These are phyloP conservation scores for Brotula barbata DNA, from an alignment of 2,797 vertebrate species.

Conservation along the genomic window DNA sequence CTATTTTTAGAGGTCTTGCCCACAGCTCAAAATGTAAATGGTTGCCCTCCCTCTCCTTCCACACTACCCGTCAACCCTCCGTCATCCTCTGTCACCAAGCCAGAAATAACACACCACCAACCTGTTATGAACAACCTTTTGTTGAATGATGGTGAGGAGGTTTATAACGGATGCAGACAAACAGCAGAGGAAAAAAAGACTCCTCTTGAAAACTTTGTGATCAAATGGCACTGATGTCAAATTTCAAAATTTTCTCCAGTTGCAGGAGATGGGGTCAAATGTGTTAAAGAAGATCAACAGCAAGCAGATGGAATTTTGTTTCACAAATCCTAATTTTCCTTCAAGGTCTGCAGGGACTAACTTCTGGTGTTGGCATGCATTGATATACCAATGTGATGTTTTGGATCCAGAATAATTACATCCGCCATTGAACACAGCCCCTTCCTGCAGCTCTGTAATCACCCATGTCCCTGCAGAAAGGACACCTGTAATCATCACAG, in stretches of 20 bases:
- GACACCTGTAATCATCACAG: slow-evolving; percentile 46
- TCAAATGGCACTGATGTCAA: no score
- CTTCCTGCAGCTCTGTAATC: slow-evolving; percentile 33
- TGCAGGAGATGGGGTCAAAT: slow-evolving; percentile 4
- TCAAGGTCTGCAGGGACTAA: neutral
- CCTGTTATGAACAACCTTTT: slow-evolving; percentile 71
- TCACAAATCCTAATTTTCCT: slow-evolving; percentile 1
- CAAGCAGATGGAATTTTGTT: neutral
- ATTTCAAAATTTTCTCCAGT: no score
- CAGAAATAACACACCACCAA: slow-evolving; percentile 66
- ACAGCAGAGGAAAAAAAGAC: no score
- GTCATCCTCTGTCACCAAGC: slow-evolving; percentile 60
- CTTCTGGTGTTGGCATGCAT: slow-evolving; percentile 13
- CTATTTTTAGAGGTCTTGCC: slow-evolving; percentile 72
- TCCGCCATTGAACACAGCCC: slow-evolving; percentile 15
- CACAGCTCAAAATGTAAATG: slow-evolving; percentile 53
- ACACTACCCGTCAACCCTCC: slow-evolving; percentile 60
- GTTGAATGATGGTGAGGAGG: slow-evolving; percentile 44
- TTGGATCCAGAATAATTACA: neutral
- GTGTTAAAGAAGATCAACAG: neutral
- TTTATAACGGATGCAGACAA: slow-evolving; percentile 46
- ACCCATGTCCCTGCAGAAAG: slow-evolving; percentile 23
- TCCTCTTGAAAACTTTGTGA: no score
- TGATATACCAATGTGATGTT: slow-evolving; percentile 4
- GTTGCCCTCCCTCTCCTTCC: slow-evolving; percentile 58